Evolutionary conservation across 2,888 invertebrate genomes (phyloP).

Genomic region (Liopterus haemorrhoidalis): DNA sequence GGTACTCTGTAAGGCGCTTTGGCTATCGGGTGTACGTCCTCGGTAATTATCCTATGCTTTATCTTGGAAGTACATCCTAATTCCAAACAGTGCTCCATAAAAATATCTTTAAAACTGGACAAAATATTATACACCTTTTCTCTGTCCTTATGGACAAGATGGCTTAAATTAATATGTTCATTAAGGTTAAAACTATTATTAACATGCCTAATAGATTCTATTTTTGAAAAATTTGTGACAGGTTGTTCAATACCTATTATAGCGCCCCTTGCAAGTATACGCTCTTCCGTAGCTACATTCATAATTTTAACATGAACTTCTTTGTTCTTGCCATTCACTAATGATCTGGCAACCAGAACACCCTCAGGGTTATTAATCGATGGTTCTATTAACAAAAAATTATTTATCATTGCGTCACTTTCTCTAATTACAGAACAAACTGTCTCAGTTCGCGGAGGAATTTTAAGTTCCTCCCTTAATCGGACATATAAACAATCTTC

Average conservation of each 20-base stretch:
- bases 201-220: not conserved
- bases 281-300: constrained; percentile 3
- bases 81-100: not conserved
- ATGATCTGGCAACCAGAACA: constrained; percentile 6
- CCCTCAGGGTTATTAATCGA: constrained; percentile 6
- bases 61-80: constrained; percentile 13
- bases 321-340: not conserved
- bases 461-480: constrained; percentile 6
- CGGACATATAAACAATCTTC: not conserved
- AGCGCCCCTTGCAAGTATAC: constrained; percentile 1
- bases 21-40: constrained; percentile 14
- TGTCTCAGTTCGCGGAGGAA: constrained; percentile 9
- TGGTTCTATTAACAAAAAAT: constrained; percentile 3
- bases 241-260: not conserved
- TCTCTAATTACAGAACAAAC: constrained; percentile 1
- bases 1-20: constrained; percentile 25
- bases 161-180: not conserved
- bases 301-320: constrained; percentile 10
- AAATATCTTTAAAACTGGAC: constrained; percentile 7
- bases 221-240: not conserved
- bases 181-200: not conserved
- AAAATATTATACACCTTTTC: not conserved
- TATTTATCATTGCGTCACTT: not conserved
- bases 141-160: not conserved
- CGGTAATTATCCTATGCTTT: constrained; percentile 11